Evolutionary conservation across 2,797 vertebrate species (phyloP).

Genomic region (Sebastiscus tertius): DNA sequence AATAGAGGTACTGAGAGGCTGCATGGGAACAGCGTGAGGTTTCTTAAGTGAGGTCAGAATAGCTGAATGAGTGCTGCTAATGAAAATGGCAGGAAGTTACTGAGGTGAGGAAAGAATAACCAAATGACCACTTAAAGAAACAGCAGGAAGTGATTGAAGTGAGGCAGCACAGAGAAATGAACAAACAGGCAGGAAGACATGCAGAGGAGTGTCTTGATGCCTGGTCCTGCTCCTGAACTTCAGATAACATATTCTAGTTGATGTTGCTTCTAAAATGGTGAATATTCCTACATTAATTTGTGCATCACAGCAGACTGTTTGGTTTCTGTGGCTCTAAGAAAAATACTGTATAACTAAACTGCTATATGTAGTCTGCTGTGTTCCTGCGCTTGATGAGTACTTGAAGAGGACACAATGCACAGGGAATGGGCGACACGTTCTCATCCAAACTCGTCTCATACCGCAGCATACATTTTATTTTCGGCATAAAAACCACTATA

Average conservation of each 20-base stretch:
- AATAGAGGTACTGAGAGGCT: too few species aligned
- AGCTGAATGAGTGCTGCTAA: too few species aligned
- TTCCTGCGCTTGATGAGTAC: not conserved
- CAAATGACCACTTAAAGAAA: not conserved
- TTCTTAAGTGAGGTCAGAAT: too few species aligned
- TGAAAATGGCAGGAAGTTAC: too few species aligned
- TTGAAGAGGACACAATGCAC: not conserved
- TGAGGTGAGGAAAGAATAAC: not conserved
- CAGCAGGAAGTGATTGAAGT: not conserved
- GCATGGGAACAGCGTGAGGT: too few species aligned
- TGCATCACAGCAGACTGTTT: not conserved
- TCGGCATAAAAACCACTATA: rapidly evolving
- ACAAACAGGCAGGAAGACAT: not conserved
- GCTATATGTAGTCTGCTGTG: not conserved
- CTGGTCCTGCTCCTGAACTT: not conserved
- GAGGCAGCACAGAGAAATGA: not conserved
- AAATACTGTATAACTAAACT: not conserved
- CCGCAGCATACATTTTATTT: too few species aligned
- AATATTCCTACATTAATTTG: not conserved
- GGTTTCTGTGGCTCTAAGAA: not conserved
- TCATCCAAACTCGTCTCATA: too few species aligned
- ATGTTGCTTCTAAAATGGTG: not conserved
- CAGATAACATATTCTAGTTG: not conserved
- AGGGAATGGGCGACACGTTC: too few species aligned
- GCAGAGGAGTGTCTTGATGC: not conserved